Evolutionary conservation across 2,888 invertebrate species (phyloP).

Genomic region (Bursaphelenchus okinawaensis): DNA sequence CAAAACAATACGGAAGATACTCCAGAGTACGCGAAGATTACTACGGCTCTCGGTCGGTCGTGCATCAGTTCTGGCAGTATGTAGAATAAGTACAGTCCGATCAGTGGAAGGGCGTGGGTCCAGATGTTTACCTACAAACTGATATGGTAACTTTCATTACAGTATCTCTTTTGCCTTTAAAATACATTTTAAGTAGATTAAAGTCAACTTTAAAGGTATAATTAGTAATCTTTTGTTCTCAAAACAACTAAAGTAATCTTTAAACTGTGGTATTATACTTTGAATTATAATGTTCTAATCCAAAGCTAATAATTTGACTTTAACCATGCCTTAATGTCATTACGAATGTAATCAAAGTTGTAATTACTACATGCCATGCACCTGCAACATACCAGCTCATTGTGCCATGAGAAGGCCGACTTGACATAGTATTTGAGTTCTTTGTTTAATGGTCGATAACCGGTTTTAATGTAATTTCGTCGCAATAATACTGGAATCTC

Average conservation of each 20-base stretch:
- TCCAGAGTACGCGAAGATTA: constrained; percentile 40
- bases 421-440: constrained; percentile 38
- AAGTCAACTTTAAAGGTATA: too few relatives aligned
- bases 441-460: constrained; percentile 46
- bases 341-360: background rate
- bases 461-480: constrained; percentile 36
- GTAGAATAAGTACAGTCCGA: constrained; percentile 37
- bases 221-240: too few relatives aligned
- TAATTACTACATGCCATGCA: background rate
- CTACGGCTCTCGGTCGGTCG: constrained; percentile 33
- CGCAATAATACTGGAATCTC: constrained; percentile 40
- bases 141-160: too few relatives aligned
- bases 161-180: background rate
- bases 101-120: constrained; percentile 47
- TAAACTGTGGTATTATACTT: too few relatives aligned
- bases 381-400: constrained; percentile 40
- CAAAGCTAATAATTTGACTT: too few relatives aligned
- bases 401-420: constrained; percentile 46
- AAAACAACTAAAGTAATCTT: too few relatives aligned
- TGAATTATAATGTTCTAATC: too few relatives aligned
- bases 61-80: constrained; percentile 34
- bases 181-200: too few relatives aligned
- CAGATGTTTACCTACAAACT: constrained; percentile 47
- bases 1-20: constrained; percentile 37
- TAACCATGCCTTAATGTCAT: too few relatives aligned